Percentiles rank a stretch among this genome's conserved stretches.
These are phyloP conservation scores for Conomelus anceps DNA, from an alignment of 2,888 invertebrate species.

Conservation along the genomic window DNA sequence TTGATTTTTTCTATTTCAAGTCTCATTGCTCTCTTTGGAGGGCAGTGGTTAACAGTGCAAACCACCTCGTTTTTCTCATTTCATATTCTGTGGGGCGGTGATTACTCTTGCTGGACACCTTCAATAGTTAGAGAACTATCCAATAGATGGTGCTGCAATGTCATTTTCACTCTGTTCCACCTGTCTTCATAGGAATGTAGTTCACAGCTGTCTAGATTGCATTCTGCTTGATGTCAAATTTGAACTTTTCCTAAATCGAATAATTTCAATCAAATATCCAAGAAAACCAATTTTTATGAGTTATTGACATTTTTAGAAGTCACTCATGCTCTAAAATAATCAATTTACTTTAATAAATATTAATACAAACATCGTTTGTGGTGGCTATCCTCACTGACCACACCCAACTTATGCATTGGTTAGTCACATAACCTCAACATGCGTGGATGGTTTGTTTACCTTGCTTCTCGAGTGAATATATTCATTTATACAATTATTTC, in stretches of 20 bases:
- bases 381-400: not conserved
- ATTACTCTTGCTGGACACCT: not conserved
- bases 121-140: not conserved
- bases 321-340: not conserved
- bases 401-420: not conserved
- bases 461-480: not conserved
- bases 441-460: not conserved
- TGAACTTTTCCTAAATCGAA: not conserved
- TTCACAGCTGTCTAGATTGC: not conserved
- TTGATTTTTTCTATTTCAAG: not conserved
- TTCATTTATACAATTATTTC: not conserved
- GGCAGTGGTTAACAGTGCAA: not conserved
- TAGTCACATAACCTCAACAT: not conserved
- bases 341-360: not conserved
- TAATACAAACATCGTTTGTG: not conserved
- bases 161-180: not conserved
- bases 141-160: not conserved
- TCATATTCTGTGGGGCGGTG: not conserved
- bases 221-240: not conserved
- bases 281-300: not conserved
- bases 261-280: not conserved
- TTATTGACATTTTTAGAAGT: not conserved
- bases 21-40: not conserved
- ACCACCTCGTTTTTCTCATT: not conserved
- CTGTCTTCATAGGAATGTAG: not conserved